Conservation (phyloP, 2,113 vertebrate species). For the Psittacula cyanocephala region DNA sequence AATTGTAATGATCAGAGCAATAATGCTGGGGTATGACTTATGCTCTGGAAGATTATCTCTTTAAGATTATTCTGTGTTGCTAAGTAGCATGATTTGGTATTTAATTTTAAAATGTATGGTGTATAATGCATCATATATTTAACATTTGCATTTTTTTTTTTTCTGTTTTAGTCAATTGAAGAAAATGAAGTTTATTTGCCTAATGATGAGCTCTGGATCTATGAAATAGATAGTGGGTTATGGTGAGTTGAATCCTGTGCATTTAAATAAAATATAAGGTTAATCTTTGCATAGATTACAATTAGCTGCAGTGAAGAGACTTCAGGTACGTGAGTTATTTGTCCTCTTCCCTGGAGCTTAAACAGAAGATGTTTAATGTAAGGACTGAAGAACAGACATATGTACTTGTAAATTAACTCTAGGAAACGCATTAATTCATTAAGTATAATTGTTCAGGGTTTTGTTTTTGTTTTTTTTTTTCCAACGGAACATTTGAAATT, state of each 20-base stretch:
- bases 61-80: neutral
- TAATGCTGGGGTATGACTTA: neutral
- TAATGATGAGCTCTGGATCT: slow-evolving; percentile 92
- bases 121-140: neutral
- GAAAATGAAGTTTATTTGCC: slow-evolving; percentile 92
- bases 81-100: neutral
- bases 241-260: slow-evolving; percentile 77
- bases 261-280: neutral
- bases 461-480: neutral
- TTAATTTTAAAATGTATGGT: neutral
- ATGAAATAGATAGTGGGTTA: slow-evolving; percentile 86
- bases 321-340: neutral
- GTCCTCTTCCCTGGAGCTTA: neutral
- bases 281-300: neutral
- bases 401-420: neutral
- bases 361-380: neutral
- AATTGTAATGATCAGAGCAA: neutral
- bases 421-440: neutral
- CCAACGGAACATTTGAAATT: neutral
- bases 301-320: neutral
- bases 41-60: neutral
- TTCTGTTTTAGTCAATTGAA: slow-evolving; percentile 82
- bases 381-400: neutral
- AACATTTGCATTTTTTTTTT: neutral
- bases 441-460: neutral